phyloP scores from a whole-genome alignment of 2,888 invertebrate genomes.

The Xanthia togata region DNA sequence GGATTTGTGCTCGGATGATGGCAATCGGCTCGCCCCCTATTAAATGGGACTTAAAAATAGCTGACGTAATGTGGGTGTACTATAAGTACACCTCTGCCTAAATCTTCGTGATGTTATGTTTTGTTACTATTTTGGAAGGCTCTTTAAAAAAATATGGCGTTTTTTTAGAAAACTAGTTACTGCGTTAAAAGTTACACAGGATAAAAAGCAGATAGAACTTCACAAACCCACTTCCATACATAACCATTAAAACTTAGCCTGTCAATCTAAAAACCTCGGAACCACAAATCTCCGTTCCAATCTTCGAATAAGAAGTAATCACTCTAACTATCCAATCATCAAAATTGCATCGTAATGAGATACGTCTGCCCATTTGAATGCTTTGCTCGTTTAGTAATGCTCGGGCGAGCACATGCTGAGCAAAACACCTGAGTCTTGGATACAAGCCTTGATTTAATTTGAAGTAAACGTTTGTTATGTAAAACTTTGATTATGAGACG shows the following conservation, averaged over 20 bases:
- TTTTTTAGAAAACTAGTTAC: background rate
- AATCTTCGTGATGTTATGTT: too few relatives aligned
- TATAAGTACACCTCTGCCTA: too few relatives aligned
- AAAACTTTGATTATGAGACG: constrained; percentile 18
- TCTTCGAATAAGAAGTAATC: constrained; percentile 59
- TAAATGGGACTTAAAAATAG: too few relatives aligned
- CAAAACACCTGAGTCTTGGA: constrained; percentile 50
- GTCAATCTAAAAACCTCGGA: constrained; percentile 49
- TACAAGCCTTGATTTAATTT: constrained; percentile 46
- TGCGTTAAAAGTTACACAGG: background rate
- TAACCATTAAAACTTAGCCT: constrained; percentile 3
- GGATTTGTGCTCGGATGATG: too few relatives aligned
- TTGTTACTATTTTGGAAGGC: background rate
- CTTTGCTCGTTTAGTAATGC: constrained; percentile 69
- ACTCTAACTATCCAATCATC: constrained; percentile 68
- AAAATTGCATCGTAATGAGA: constrained; percentile 71
- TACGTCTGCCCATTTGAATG: constrained; percentile 63
- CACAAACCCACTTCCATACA: background rate
- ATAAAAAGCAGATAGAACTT: background rate
- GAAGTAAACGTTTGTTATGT: constrained; percentile 36
- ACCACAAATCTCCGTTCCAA: constrained; percentile 46
- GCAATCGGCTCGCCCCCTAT: too few relatives aligned
- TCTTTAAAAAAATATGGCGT: background rate
- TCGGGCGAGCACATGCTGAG: constrained; percentile 43
- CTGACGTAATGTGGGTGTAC: too few relatives aligned